A percentile compares a stretch with the other conserved stretches of the same genome.
These are phyloP conservation scores for Adela reaumurella DNA, from an alignment of 2,888 invertebrate species.

Conservation along the genomic window DNA sequence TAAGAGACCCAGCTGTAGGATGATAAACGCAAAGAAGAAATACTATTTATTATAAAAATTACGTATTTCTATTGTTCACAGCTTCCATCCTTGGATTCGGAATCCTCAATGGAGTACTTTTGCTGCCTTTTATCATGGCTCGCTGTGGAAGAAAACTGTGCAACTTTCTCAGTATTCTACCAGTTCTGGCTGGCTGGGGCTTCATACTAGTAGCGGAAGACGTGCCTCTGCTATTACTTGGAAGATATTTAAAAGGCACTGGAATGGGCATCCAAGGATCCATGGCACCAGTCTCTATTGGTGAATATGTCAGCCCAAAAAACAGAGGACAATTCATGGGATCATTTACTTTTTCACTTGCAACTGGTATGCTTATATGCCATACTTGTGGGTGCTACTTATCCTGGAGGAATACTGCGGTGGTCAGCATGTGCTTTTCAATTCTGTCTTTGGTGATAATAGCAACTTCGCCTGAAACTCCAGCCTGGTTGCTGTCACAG, in stretches of 20 bases:
- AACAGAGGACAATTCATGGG: constrained; percentile 62
- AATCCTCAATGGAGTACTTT: constrained; percentile 52
- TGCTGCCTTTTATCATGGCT: constrained; percentile 52
- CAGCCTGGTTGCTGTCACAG: constrained; percentile 60
- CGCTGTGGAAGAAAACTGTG: constrained; percentile 53
- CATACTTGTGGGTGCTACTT: constrained; percentile 62
- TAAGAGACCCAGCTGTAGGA: too few species aligned
- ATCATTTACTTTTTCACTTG: constrained; percentile 59
- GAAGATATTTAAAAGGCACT: constrained; percentile 40
- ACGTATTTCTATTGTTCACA: constrained; percentile 21
- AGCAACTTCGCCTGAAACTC: constrained; percentile 60
- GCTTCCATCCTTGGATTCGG: constrained; percentile 59
- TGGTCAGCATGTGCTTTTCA: constrained; percentile 49
- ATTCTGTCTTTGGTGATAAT: constrained; percentile 47
- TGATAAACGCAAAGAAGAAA: too few species aligned
- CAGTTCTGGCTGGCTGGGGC: constrained; percentile 54
- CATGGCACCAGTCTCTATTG: constrained; percentile 41
- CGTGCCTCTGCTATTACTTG: constrained; percentile 17
- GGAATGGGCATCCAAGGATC: constrained; percentile 53
- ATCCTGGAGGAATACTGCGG: constrained; percentile 56
- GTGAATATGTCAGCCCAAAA: constrained; percentile 51
- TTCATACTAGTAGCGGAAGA: constrained; percentile 43
- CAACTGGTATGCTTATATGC: constrained; percentile 60
- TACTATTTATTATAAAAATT: neutral
- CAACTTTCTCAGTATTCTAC: constrained; percentile 50